phyloP scores from a whole-genome alignment of 30 jellyfish, hydroid and myxozoan genomes.

The Turritopsis dohrnii region DNA sequence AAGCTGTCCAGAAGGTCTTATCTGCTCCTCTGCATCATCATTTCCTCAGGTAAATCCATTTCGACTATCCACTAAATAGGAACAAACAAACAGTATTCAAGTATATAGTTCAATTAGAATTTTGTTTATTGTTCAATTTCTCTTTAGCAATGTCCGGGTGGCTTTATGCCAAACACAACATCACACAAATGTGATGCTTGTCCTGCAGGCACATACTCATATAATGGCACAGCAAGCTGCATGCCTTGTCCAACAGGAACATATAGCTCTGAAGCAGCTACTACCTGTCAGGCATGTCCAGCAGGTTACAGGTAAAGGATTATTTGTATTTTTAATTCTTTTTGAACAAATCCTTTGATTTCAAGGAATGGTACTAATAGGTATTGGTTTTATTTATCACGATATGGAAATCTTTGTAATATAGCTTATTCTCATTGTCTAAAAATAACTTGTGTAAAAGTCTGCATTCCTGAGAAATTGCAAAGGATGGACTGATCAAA shows the following conservation, averaged over 20 bases:
- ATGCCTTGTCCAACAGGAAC: conserved; percentile 67
- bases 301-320: conserved; percentile 53
- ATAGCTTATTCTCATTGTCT: too few species aligned
- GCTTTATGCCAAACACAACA: conserved; percentile 38
- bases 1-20: conserved; percentile 51
- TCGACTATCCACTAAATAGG: neutral
- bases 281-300: conserved; percentile 67
- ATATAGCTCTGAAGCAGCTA: conserved; percentile 58
- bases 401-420: too few species aligned
- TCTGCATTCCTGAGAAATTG: too few species aligned
- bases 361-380: too few species aligned
- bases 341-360: too few species aligned
- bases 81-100: neutral
- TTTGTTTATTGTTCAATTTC: neutral
- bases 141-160: conserved; percentile 76
- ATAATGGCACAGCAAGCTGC: conserved; percentile 66
- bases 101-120: too few species aligned
- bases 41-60: conserved; percentile 55
- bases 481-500: too few species aligned
- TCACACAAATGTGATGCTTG: conserved; percentile 66
- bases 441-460: too few species aligned
- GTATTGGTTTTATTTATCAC: too few species aligned
- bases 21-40: conserved; percentile 46
- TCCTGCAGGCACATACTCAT: conserved; percentile 71
- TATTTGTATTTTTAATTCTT: neutral